A percentile compares a stretch with the other conserved stretches of the same genome.
Conservation (phyloP, 2,888 invertebrate genomes). For the Cetonia aurata region DNA sequence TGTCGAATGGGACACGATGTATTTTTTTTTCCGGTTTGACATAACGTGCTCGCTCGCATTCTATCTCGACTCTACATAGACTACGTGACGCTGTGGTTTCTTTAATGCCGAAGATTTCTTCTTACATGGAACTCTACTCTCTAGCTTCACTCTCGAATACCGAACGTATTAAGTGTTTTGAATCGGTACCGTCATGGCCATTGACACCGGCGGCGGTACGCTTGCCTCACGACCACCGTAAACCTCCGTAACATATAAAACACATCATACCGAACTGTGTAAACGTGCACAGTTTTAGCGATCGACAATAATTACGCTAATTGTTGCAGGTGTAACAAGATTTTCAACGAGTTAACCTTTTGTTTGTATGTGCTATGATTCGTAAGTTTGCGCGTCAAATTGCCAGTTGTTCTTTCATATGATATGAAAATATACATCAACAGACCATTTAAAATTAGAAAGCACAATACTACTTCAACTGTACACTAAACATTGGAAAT, state of each 20-base stretch:
- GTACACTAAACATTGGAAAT: no score
- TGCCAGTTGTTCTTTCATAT: no score
- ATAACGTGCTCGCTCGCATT: conserved; percentile 42
- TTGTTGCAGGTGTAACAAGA: neutral
- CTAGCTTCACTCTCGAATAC: conserved; percentile 39
- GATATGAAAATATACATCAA: no score
- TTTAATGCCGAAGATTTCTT: conserved; percentile 49
- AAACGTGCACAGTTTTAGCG: neutral
- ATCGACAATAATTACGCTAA: conserved; percentile 9
- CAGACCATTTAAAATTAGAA: no score
- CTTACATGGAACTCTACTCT: conserved; percentile 46
- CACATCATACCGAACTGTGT: neutral
- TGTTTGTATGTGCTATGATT: no score
- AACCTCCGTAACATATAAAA: neutral
- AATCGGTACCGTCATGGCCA: conserved; percentile 41
- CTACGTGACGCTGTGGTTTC: conserved; percentile 56
- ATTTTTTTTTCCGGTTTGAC: conserved; percentile 32
- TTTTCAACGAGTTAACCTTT: no score
- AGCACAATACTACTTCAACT: no score
- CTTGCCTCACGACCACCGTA: conserved; percentile 1
- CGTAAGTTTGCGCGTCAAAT: no score
- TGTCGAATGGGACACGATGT: conserved; percentile 39
- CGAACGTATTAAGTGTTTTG: conserved; percentile 37
- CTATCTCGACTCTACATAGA: conserved; percentile 36
- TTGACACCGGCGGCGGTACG: conserved; percentile 23